Percentiles rank a stretch among this genome's conserved stretches.
Evolutionary conservation across 2,888 invertebrate species (phyloP).

Genomic region (Pseudococcus longispinus): DNA sequence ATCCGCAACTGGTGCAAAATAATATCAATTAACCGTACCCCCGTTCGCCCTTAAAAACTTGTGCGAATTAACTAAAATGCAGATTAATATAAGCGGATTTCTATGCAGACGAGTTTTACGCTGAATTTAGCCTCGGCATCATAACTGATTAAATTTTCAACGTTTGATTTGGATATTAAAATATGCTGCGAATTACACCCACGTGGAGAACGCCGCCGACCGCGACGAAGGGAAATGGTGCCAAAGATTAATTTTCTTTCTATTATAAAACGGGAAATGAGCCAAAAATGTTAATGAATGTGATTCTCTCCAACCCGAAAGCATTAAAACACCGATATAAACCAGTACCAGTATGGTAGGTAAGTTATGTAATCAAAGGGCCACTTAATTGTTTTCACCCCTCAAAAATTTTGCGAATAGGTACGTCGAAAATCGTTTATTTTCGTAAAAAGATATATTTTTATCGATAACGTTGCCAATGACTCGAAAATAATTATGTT

Average conservation of each 20-base stretch:
- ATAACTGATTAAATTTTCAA: conserved; percentile 13
- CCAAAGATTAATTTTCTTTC: conserved; percentile 1
- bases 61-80: conserved; percentile 10
- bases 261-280: background rate
- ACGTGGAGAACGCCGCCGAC: background rate
- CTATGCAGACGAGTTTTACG: conserved; percentile 10
- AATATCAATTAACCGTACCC: conserved; percentile 17
- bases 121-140: background rate
- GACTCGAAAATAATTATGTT: too few relatives aligned
- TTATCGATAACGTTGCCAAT: background rate
- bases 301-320: background rate
- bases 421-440: background rate
- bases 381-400: background rate
- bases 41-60: background rate
- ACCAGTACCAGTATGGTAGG: background rate
- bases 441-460: background rate
- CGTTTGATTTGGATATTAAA: conserved; percentile 1
- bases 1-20: conserved; percentile 54
- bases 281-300: conserved; percentile 20
- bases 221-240: background rate
- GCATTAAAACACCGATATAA: background rate
- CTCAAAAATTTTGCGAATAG: background rate
- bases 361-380: background rate
- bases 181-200: background rate
- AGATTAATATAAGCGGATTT: conserved; percentile 21